Base-by-base conservation (phyloP, 2,888 invertebrate genomes). In the Sinelater perroti region DNA sequence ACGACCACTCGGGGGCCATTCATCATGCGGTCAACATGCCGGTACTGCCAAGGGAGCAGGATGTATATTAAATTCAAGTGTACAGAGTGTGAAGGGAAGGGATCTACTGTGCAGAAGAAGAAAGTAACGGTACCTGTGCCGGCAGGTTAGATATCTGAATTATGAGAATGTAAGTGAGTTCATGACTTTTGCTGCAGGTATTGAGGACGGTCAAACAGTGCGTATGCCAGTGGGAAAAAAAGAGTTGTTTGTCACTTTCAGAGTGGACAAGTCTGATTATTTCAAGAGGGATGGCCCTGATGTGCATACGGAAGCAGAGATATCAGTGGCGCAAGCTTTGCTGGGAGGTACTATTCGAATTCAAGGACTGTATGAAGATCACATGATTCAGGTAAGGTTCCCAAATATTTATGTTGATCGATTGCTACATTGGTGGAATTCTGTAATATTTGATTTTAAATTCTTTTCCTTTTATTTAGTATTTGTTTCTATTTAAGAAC, bases 201-300 rank as follows among this genome's bases (percentile, higher is more conserved):
- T 99, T 4, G 97, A 98, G 75, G 94, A 99, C 76, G 97, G 97
- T 0, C 98, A 99, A 78, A 97, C 97, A 0, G 89, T 99, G 2
- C 86, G 98, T 51, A 92, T 99, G 90, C 85, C 91, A 3, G 90
- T 98, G 1, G 97, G 96, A 8, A 87, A 83, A 67, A 91, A 91
- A 72, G 97, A 98, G 78, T 79, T 98, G 10, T 98, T 97, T 75
- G 86, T 98, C 64, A 97, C 95, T 33, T 96, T 97, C 80, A 89
- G 89, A 69, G 95, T 97, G 30, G 91, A 92, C 56, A 88, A 87
- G 64, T 97, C 96, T 11, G 87, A 85, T 62, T 93, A 94, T 75
- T 99, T 98, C 80, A 85, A 85, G 56, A 83, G 99, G 40, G 97
- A 98, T 63, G 97, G 97, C 0, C 85, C 95, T 2, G 98, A 99